Conservation (phyloP, 1,140 invertebrate species). For the Trypoxylus dichotomus region DNA sequence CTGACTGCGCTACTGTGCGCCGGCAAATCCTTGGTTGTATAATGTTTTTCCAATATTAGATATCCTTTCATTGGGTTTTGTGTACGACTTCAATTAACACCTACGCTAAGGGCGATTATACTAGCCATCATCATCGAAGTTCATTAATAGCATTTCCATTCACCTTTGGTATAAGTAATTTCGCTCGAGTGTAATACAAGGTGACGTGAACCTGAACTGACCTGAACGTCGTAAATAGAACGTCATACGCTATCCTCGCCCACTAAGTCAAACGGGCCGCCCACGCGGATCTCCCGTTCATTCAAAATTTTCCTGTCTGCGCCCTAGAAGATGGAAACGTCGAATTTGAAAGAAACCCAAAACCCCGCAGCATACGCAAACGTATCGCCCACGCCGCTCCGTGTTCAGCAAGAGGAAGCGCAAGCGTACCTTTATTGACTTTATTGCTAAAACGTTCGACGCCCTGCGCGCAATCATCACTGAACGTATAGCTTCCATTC, state of each 20-base stretch:
- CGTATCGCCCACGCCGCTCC: neutral
- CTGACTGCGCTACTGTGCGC: too few species aligned
- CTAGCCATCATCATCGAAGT: neutral
- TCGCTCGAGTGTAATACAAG: neutral
- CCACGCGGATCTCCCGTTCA: neutral
- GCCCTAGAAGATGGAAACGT: neutral
- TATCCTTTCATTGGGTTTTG: too few species aligned
- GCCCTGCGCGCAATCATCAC: neutral
- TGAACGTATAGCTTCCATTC: slow-evolving; percentile 1
- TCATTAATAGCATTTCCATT: slow-evolving; percentile 5
- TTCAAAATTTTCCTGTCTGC: neutral
- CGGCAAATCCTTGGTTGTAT: too few species aligned
- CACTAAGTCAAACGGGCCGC: neutral
- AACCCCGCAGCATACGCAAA: neutral
- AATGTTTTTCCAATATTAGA: neutral
- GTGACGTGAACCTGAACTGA: neutral
- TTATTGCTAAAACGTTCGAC: neutral
- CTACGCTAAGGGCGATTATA: neutral
- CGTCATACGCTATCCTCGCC: neutral
- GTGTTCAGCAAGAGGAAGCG: neutral
- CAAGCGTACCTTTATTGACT: slow-evolving; percentile 2
- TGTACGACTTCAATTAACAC: too few species aligned
- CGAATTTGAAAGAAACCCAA: neutral
- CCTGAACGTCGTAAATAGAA: neutral
- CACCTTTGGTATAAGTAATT: neutral